Evolutionary conservation across 2,113 vertebrate species (phyloP).

Genomic region (Peromyscus leucopus): DNA sequence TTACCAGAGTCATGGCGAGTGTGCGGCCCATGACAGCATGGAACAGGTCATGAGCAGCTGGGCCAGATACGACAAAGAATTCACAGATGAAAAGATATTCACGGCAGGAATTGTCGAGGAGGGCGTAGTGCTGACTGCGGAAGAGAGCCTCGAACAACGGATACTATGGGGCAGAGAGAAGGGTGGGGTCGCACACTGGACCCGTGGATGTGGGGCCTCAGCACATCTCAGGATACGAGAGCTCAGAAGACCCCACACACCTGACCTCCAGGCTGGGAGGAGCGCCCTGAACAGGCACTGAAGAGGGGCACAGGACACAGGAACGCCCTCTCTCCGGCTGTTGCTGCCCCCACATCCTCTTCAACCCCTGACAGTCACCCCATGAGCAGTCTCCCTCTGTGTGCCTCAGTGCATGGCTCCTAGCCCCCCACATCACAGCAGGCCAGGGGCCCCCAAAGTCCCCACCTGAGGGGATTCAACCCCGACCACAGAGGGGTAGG

Average conservation of each 20-base stretch:
- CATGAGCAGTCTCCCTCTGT: neutral
- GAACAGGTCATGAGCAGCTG: too few relatives aligned
- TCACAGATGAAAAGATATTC: conserved; percentile 95
- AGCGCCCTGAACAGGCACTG: neutral
- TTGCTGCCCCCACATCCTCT: neutral
- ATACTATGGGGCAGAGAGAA: conserved; percentile 86
- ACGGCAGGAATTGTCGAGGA: conserved; percentile 95
- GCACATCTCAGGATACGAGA: neutral
- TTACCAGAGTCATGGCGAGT: too few relatives aligned
- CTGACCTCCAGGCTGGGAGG: neutral
- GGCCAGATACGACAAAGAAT: conserved; percentile 96
- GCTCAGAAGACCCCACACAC: neutral
- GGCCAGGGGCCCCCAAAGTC: neutral
- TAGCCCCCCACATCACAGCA: neutral
- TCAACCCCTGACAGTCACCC: neutral
- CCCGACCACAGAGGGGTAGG: fast-evolving
- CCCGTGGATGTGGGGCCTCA: neutral
- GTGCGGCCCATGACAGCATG: too few relatives aligned
- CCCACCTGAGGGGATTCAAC: neutral
- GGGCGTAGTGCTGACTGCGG: conserved; percentile 96
- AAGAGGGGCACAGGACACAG: neutral
- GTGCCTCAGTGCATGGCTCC: neutral
- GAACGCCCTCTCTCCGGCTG: neutral
- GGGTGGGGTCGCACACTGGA: neutral
- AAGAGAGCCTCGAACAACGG: conserved; percentile 96